phyloP scores from a whole-genome alignment of 2,113 vertebrate genomes.

The Nipponia nippon region DNA sequence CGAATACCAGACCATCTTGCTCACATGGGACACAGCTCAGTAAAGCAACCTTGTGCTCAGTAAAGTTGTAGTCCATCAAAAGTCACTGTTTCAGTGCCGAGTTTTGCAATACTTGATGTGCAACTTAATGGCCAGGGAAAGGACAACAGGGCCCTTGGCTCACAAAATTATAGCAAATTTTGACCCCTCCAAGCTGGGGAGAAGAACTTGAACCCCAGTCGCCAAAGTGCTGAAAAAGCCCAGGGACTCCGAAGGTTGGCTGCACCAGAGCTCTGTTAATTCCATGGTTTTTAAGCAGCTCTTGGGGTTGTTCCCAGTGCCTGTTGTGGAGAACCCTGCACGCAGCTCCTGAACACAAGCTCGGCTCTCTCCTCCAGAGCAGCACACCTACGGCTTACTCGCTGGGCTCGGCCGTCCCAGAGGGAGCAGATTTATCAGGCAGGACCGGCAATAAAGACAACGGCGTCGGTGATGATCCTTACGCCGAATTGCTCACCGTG shows the following conservation, averaged over 20 bases:
- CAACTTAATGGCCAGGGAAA: background rate
- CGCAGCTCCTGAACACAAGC: background rate
- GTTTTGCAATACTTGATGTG: background rate
- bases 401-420: background rate
- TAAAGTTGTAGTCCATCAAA: background rate
- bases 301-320: accelerated
- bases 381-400: background rate
- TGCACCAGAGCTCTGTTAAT: background rate
- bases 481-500: background rate
- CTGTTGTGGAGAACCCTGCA: background rate
- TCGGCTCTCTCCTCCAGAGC: background rate
- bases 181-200: background rate
- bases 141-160: background rate
- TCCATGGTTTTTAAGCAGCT: background rate
- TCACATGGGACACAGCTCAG: accelerated
- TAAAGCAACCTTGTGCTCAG: background rate
- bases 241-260: background rate
- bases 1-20: accelerated
- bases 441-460: background rate
- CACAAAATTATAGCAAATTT: background rate
- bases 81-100: background rate
- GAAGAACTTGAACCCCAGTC: background rate
- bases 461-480: background rate
- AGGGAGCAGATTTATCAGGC: background rate
- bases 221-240: background rate